Percentiles rank a stretch among this genome's conserved stretches.
Evolutionary conservation across 2,113 vertebrate genomes (phyloP).

Genomic region (Megaleporinus macrocephalus): DNA sequence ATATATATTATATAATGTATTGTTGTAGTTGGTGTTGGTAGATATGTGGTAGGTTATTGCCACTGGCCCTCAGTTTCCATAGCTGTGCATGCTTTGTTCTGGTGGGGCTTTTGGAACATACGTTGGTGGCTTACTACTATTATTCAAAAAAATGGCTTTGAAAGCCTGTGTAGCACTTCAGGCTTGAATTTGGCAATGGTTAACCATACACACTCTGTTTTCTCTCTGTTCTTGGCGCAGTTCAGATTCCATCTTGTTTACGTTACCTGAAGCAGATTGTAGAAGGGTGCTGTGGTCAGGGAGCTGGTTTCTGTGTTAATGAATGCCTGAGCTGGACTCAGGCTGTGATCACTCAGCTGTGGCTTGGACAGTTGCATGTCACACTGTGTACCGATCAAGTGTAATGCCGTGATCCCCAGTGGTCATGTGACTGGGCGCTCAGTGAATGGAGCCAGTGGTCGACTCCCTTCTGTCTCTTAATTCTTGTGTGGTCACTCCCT

Average conservation of each 20-base stretch:
- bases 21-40: too few species aligned
- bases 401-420: slow-evolving; percentile 70
- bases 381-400: slow-evolving; percentile 59
- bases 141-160: not conserved
- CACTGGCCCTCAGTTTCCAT: too few species aligned
- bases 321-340: not conserved
- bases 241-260: not conserved
- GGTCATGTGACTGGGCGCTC: slow-evolving; percentile 60
- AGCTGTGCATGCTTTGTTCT: too few species aligned
- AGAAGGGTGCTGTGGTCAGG: not conserved
- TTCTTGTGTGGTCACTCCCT: slow-evolving; percentile 18
- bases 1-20: too few species aligned
- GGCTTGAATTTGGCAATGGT: not conserved
- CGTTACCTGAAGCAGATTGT: not conserved
- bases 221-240: not conserved
- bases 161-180: not conserved
- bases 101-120: too few species aligned
- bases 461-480: slow-evolving; percentile 12
- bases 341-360: slow-evolving; percentile 1
- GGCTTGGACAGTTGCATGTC: slow-evolving; percentile 20
- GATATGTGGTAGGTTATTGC: too few species aligned
- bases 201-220: not conserved
- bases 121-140: too few species aligned
- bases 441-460: slow-evolving; percentile 23
- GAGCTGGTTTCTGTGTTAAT: not conserved